These are phyloP conservation scores for Oryzias woworae DNA, from an alignment of 2,113 vertebrate genomes.

Conservation along the genomic window DNA sequence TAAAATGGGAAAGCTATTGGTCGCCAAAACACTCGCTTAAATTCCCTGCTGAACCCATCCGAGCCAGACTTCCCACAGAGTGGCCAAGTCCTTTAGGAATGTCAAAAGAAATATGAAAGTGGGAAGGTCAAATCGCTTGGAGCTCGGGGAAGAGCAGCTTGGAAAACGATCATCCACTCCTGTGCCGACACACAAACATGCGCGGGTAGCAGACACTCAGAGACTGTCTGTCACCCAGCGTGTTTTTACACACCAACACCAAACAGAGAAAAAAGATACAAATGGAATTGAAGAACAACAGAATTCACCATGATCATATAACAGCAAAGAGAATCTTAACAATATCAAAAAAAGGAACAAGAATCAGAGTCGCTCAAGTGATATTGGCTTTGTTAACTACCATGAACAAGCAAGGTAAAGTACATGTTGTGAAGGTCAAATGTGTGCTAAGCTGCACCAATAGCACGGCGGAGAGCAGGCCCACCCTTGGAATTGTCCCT, in stretches of 20 bases:
- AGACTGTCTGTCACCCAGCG: constrained; percentile 46
- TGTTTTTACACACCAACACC: constrained; percentile 60
- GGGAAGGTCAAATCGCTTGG: constrained; percentile 76
- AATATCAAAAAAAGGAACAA: constrained; percentile 74
- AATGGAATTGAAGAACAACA: constrained; percentile 73
- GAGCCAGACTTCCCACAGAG: constrained; percentile 77
- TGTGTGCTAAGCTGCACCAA: constrained; percentile 61
- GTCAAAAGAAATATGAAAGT: constrained; percentile 75
- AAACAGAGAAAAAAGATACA: constrained; percentile 67
- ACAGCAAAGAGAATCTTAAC: constrained; percentile 75
- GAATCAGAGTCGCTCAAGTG: constrained; percentile 65
- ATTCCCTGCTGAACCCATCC: constrained; percentile 72
- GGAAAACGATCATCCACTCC: constrained; percentile 68
- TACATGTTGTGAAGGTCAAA: constrained; percentile 63
- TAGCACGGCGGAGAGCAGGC: constrained; percentile 37
- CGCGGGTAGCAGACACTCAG: constrained; percentile 44
- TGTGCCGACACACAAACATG: constrained; percentile 50
- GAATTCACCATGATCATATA: constrained; percentile 73
- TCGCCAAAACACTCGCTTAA: constrained; percentile 60
- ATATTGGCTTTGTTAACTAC: constrained; percentile 72
- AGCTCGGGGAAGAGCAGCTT: constrained; percentile 69
- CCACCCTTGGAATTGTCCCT: constrained; percentile 30
- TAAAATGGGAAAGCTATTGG: constrained; percentile 62
- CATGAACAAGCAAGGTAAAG: constrained; percentile 75
- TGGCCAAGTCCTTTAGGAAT: constrained; percentile 77